Evolutionary conservation across 2,113 vertebrate genomes (phyloP).

Genomic region (Holacanthus passer): DNA sequence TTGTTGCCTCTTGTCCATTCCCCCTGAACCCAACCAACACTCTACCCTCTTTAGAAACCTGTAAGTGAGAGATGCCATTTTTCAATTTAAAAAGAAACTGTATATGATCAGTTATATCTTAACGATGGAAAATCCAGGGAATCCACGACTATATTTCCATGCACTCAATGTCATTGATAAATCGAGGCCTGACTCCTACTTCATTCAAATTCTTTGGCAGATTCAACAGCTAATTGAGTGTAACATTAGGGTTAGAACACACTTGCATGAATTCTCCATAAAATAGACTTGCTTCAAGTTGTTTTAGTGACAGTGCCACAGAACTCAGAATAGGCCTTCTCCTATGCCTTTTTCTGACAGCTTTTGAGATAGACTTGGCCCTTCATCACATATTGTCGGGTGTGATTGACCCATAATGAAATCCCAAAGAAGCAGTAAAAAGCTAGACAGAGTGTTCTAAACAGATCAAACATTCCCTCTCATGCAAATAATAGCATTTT

Average conservation of each 20-base stretch:
- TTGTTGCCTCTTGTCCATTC: not conserved
- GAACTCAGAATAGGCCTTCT: not conserved
- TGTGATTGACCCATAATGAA: not conserved
- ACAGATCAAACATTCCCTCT: not conserved
- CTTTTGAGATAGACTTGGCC: not conserved
- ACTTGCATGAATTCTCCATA: not conserved
- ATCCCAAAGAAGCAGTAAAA: not conserved
- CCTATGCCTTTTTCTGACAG: not conserved
- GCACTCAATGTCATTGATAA: not conserved
- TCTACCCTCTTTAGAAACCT: not conserved
- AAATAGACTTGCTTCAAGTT: constrained; percentile 3
- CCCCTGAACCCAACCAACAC: not conserved
- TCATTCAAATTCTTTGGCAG: constrained; percentile 11
- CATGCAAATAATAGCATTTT: not conserved
- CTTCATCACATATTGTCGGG: not conserved
- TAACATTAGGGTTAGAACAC: not conserved
- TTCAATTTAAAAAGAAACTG: not conserved
- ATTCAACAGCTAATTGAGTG: constrained; percentile 19
- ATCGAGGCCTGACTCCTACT: constrained; percentile 1
- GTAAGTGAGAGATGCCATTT: not conserved
- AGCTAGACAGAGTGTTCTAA: not conserved
- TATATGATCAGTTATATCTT: not conserved
- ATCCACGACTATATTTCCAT: not conserved
- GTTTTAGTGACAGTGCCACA: constrained; percentile 4
- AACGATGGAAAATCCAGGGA: not conserved